A percentile compares a stretch with the other conserved stretches of the same genome.
These are phyloP conservation scores for Drosophila saltans DNA, from an alignment of 1,140 invertebrate genomes.

Conservation along the genomic window DNA sequence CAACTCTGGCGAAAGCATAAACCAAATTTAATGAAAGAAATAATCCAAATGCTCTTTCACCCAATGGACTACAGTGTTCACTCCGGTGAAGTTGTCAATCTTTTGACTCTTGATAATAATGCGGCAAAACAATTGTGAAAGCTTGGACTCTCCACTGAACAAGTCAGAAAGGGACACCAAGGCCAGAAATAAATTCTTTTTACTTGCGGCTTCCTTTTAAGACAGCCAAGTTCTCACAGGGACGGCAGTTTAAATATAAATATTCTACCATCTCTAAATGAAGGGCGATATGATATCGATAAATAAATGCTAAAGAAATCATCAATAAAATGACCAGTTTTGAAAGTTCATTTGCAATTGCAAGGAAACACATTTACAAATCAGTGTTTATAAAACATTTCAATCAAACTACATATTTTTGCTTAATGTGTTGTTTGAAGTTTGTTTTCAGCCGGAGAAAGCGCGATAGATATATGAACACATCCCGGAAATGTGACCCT, in stretches of 20 bases:
- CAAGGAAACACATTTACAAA: background rate
- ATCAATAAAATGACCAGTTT: background rate
- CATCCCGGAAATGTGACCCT: background rate
- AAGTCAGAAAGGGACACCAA: background rate
- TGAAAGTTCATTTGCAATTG: background rate
- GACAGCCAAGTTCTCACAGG: background rate
- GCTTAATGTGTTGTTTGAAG: background rate
- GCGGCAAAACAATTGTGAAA: background rate
- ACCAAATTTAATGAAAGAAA: background rate
- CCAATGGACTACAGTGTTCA: background rate
- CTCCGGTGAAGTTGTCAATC: background rate
- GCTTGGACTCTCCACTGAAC: background rate
- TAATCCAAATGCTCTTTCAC: background rate
- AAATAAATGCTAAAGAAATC: background rate
- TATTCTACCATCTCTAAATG: background rate
- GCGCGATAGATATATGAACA: background rate
- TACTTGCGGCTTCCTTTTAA: background rate
- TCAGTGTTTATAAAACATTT: background rate
- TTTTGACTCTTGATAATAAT: background rate
- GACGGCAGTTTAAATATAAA: background rate
- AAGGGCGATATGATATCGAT: background rate
- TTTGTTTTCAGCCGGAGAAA: background rate
- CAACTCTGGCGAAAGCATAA: background rate
- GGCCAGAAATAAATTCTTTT: background rate
- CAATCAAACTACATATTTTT: background rate